Evolutionary conservation across 1,140 invertebrate species (phyloP).

Genomic region (Spodoptera frugiperda): DNA sequence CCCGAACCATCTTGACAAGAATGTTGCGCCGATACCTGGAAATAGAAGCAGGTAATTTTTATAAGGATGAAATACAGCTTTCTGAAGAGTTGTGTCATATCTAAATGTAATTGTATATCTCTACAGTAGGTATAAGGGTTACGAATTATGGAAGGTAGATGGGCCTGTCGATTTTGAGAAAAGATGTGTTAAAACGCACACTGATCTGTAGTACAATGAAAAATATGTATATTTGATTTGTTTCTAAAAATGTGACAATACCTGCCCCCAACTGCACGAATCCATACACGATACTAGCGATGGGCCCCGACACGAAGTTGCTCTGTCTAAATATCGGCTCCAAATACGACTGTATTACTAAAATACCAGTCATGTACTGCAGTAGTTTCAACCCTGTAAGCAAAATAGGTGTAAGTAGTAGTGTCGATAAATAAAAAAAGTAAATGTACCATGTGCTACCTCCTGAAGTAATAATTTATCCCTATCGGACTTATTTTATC

Average conservation of each 20-base stretch:
- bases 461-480: too few relatives aligned
- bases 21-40: constrained; percentile 87
- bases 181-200: too few relatives aligned
- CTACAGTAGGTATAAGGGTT: too few relatives aligned
- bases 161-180: too few relatives aligned
- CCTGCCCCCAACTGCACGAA: constrained; percentile 88
- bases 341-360: constrained; percentile 90
- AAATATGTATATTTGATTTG: background rate
- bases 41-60: background rate
- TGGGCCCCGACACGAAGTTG: constrained; percentile 82
- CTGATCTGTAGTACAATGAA: too few relatives aligned
- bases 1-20: constrained; percentile 92
- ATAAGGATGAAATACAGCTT: too few relatives aligned
- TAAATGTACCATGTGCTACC: too few relatives aligned
- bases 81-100: too few relatives aligned
- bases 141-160: too few relatives aligned
- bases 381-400: constrained; percentile 86
- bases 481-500: too few relatives aligned
- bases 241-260: constrained; percentile 49
- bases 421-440: background rate
- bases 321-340: constrained; percentile 88
- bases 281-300: constrained; percentile 88
- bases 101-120: too few relatives aligned
- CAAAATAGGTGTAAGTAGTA: background rate
- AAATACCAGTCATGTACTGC: constrained; percentile 89